Conservation (phyloP, 2,797 vertebrate genomes). For the Sternotherus odoratus region DNA sequence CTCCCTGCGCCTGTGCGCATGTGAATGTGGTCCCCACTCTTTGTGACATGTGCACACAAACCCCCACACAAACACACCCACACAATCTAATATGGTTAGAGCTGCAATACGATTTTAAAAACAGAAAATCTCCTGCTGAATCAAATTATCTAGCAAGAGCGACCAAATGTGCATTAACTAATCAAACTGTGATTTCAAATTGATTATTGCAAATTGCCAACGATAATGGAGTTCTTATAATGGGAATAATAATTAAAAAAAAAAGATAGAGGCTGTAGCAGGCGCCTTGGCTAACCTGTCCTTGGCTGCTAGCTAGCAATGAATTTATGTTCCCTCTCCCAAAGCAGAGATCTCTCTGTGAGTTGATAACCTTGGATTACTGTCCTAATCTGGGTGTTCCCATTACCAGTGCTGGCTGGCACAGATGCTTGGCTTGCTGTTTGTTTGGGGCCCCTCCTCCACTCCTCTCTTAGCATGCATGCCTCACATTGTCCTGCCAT, state of each 20-base stretch:
- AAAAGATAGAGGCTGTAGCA: constrained; percentile 30
- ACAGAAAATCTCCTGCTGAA: constrained; percentile 29
- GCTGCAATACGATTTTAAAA: not conserved
- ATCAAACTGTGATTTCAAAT: constrained; percentile 80
- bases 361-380: not conserved
- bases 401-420: not conserved
- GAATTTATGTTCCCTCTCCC: fast-evolving
- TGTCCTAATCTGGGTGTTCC: fast-evolving
- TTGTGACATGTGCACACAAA: not conserved
- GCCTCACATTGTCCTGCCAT: fast-evolving
- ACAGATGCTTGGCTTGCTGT: not conserved
- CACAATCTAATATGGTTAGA: fast-evolving
- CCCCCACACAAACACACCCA: fast-evolving
- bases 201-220: constrained; percentile 80
- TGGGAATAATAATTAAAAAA: constrained; percentile 58
- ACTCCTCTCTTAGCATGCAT: fast-evolving
- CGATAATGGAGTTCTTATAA: constrained; percentile 75
- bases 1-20: fast-evolving
- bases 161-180: constrained; percentile 80
- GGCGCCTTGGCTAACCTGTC: not conserved
- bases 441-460: not conserved
- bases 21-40: too few relatives aligned
- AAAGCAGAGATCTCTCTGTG: not conserved
- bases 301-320: not conserved
- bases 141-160: constrained; percentile 68